Evolutionary conservation across 2,113 vertebrate genomes (phyloP), one percentile per base, ranked within the genome.

Genomic region (Haemorhous mexicanus): DNA sequence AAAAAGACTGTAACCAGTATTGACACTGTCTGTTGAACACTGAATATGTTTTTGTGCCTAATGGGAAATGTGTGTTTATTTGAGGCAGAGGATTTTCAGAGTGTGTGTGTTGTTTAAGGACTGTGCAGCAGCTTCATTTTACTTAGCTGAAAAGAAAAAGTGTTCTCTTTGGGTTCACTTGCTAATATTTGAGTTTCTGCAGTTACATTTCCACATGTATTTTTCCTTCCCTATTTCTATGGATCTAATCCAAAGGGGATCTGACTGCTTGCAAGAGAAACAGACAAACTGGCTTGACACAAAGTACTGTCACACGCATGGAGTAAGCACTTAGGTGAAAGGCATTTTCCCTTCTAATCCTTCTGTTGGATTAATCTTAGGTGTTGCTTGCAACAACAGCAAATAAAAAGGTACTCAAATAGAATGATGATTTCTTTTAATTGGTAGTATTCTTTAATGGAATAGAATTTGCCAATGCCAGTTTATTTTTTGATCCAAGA

Each of bases 61-160:
- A 89, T 96, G 89, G 81, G 81, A 87, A 91, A 85, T 91, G 18
- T 22, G 55, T 90, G 53, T 90, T 92, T 94, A 87, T 95, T 92
- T 94, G 90, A 94, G 90, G 61, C 47, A 93, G 73, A 86, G 73
- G 24, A 92, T 92, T 93, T 94, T 94, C 72, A 16, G 7, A 53
- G 23, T 70, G 2, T 59, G 33, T 75, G 35, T 87, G 61, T 52
- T 84, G 59, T 91, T 92, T 90, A 84, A 93, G 61, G 53, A 58
- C 47, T 84, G 35, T 52, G 59, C 70, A 90, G 84, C 58, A 90
- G 75, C 83, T 96, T 95, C 64, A 59, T 93, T 91, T 91, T 90
- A 73, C 75, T 90, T 84, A 79, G 63, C n/a, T 79, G 55, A 49
- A 90, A 77, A 93, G 62, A 91, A 80, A 49, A 74, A 56, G 19